Percentiles rank a stretch among this genome's conserved stretches.
Conservation (phyloP, 2,888 invertebrate genomes). For the Pyrgus malvae region DNA sequence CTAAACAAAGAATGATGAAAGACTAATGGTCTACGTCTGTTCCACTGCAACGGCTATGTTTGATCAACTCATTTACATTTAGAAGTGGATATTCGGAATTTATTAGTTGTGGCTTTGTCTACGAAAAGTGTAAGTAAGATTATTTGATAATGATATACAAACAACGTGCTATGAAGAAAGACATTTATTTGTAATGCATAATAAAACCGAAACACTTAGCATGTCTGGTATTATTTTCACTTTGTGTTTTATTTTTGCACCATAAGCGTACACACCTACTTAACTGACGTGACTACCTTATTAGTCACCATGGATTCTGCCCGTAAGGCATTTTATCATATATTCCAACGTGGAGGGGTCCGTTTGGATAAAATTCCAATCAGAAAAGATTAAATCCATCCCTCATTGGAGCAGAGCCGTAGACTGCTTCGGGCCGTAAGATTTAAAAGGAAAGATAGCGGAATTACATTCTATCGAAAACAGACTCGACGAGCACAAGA, state of each 20-base stretch:
- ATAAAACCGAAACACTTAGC: too few relatives aligned
- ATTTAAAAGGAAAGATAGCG: conserved; percentile 29
- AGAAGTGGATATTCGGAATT: conserved; percentile 42
- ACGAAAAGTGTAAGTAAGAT: not conserved
- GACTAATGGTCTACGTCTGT: conserved; percentile 71
- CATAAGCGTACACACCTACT: too few relatives aligned
- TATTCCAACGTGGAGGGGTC: conserved; percentile 24
- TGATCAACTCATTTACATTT: conserved; percentile 74
- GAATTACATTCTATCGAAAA: not conserved
- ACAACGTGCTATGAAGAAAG: too few relatives aligned
- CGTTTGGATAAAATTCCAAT: conserved; percentile 56
- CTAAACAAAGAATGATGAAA: conserved; percentile 76
- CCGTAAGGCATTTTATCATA: conserved; percentile 48
- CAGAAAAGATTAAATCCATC: conserved; percentile 67
- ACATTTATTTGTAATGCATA: too few relatives aligned
- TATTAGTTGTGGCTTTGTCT: conserved; percentile 31
- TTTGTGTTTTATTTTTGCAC: too few relatives aligned
- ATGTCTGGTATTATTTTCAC: too few relatives aligned
- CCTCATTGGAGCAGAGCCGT: conserved; percentile 66
- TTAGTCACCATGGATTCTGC: conserved; percentile 38
- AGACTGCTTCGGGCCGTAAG: conserved; percentile 49
- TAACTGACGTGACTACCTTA: too few relatives aligned
- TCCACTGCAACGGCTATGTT: conserved; percentile 68
- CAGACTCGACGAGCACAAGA: too few relatives aligned
- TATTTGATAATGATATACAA: too few relatives aligned